Evolutionary conservation across 2,113 vertebrate species (phyloP).

Genomic region (Ranitomeya variabilis): DNA sequence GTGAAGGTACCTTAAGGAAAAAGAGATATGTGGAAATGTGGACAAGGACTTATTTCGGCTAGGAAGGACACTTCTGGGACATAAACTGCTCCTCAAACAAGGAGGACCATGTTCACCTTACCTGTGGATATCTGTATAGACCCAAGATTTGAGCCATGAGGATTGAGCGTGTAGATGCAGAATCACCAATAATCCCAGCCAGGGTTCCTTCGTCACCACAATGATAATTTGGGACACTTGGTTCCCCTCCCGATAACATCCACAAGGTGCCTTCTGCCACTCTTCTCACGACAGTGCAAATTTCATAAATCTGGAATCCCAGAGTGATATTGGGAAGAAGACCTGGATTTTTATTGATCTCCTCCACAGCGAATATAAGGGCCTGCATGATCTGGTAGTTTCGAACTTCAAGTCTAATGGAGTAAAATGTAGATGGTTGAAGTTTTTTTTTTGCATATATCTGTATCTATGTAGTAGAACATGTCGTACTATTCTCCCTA

Average conservation of each 20-base stretch:
- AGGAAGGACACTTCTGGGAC: no score
- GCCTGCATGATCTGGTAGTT: constrained; percentile 39
- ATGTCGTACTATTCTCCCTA: background rate
- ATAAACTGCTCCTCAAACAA: background rate
- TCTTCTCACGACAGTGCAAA: constrained; percentile 9
- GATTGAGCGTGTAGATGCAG: constrained; percentile 51
- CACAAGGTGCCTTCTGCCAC: constrained; percentile 13
- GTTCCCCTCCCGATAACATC: constrained; percentile 33
- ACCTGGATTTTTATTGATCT: constrained; percentile 31
- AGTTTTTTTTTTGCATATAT: background rate
- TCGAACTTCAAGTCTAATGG: constrained; percentile 10
- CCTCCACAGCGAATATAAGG: constrained; percentile 39
- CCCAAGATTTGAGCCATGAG: constrained; percentile 42
- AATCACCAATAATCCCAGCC: constrained; percentile 40
- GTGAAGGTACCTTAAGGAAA: no score
- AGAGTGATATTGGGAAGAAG: constrained; percentile 45
- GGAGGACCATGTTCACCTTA: background rate
- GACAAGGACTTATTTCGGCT: no score
- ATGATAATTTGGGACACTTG: constrained; percentile 35
- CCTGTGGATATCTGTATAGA: constrained; percentile 48
- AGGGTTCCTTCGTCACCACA: constrained; percentile 14
- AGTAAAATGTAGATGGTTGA: background rate
- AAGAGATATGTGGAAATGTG: no score
- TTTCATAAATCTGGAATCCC: constrained; percentile 48
- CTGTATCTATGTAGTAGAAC: background rate